Conservation (phyloP, 2,888 invertebrate genomes). For the Limenitis camilla region DNA sequence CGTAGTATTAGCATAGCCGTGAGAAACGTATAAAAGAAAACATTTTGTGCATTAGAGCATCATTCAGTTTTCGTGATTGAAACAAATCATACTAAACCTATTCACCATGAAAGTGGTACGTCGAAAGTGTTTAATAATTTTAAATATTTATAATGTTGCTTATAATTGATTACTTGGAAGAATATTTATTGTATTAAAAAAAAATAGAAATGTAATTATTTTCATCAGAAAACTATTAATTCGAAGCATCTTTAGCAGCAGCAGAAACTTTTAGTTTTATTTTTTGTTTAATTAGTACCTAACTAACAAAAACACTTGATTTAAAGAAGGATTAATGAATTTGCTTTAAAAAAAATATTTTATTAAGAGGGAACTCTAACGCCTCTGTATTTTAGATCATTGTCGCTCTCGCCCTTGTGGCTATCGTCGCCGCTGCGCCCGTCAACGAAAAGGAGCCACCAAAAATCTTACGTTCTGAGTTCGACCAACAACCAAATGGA, state of each 20-base stretch:
- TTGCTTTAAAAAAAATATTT: neutral
- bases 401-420: slow-evolving; percentile 50
- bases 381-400: slow-evolving; percentile 32
- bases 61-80: slow-evolving; percentile 56
- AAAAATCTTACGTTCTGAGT: slow-evolving; percentile 41
- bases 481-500: slow-evolving; percentile 44
- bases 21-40: slow-evolving; percentile 65
- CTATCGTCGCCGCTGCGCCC: slow-evolving; percentile 42
- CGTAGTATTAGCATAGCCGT: slow-evolving; percentile 35
- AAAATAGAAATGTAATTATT: no score
- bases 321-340: neutral
- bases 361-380: neutral
- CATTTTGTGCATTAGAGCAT: slow-evolving; percentile 40
- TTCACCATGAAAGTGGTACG: neutral
- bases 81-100: slow-evolving; percentile 35
- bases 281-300: no score
- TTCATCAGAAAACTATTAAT: no score
- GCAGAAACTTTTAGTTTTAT: no score
- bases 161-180: no score
- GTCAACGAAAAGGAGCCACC: slow-evolving; percentile 23
- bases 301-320: no score
- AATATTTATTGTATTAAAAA: no score
- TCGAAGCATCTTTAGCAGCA: no score
- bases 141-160: no score
- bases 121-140: no score